Conservation (phyloP, 2,888 invertebrate species). For the Thereva unica region DNA sequence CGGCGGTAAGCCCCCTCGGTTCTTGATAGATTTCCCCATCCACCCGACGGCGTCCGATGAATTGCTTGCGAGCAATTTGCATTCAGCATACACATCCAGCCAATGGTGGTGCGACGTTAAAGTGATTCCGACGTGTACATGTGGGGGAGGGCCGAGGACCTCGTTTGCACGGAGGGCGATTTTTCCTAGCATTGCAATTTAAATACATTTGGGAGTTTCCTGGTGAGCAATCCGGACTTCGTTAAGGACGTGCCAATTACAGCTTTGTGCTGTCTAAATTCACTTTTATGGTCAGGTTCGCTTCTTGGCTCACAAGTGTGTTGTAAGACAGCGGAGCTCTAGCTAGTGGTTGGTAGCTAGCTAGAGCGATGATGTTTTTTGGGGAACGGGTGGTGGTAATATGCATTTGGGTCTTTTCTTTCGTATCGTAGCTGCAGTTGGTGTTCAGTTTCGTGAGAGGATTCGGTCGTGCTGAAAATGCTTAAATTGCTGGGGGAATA, state of each 20-base stretch:
- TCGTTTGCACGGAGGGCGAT: neutral
- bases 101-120: conserved; percentile 37
- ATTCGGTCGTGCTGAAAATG: conserved; percentile 38
- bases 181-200: conserved; percentile 36
- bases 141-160: too few species aligned
- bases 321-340: neutral
- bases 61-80: conserved; percentile 40
- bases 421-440: conserved; percentile 19
- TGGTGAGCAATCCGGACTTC: conserved; percentile 36
- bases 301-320: too few species aligned
- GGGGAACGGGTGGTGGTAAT: conserved; percentile 19
- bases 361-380: neutral
- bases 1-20: neutral
- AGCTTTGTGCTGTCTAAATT: conserved; percentile 39
- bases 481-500: conserved; percentile 31
- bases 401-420: conserved; percentile 26
- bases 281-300: conserved; percentile 36
- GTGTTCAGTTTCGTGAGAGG: conserved; percentile 28
- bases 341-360: neutral
- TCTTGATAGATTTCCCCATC: conserved; percentile 19
- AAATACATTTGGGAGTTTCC: conserved; percentile 36
- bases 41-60: conserved; percentile 30
- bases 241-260: conserved; percentile 40
- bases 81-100: conserved; percentile 37
- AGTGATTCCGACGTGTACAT: conserved; percentile 26